Evolutionary conservation across 92 coral and sea anemone genomes (phyloP), one percentile per base, ranked within the genome.

Genomic region (Palythoa heliodiscus): DNA sequence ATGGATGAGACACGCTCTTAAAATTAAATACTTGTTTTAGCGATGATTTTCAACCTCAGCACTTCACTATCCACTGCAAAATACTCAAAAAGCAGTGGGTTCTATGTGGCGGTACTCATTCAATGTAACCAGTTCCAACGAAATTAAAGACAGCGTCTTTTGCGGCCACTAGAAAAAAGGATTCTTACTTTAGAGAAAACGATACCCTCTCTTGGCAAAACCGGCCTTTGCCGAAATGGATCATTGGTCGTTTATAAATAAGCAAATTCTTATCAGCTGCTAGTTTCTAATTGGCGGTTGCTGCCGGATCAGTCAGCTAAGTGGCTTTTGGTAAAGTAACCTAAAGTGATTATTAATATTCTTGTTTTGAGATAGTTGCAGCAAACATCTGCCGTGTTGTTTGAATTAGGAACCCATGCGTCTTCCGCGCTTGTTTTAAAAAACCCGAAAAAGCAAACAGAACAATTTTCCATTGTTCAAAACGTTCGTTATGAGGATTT

Each of bases 291-390:
- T 69, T 69, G 39, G 47, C 48, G 69, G 11, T 63, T 10, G 25
- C 73, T 12, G 43, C 47, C 19, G 29, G 17, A 69, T 69, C 73
- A 69, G 25, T 69, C 73, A 69, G 40, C 73, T 50, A 74, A 74
- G 78, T 74, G 60, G 61, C 78, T 74, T 74, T 74, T 76, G 40
- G 78, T 23, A 14, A 76, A 54, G 43, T 25, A 76, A 76, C 66
- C 68, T 8, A 29, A 76, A 75, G 3, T 11, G 24, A 75, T 23
- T 54, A 53, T 16, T 76, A 47, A 76, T 54, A 76, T 55, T 53
- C 53, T 29, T 64, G 25, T 24, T 76, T 54, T 8, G 50, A 4
- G 22, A 54, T 24, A 29, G 40, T 15, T 10, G 11, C 2, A 10
- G 47, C 19, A 69, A 69, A 69, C 73, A 69, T 25, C 43, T 37